Base-by-base conservation (phyloP, 2,113 vertebrate genomes). In the Axis porcinus region DNA sequence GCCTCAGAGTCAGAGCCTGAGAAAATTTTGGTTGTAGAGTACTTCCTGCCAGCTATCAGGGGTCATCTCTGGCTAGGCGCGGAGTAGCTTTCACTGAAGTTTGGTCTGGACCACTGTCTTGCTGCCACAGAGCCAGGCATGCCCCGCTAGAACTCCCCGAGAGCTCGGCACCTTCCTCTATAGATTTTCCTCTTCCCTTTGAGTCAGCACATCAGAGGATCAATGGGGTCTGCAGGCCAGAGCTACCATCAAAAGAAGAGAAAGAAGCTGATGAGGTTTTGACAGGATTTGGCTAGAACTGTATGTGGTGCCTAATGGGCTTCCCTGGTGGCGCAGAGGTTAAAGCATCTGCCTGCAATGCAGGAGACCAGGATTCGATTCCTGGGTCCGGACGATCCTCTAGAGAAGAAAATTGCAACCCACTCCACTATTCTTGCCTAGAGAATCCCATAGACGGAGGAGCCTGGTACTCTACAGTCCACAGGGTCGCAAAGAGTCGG, bases 1-100 rank as follows among this genome's bases (percentile, higher is more conserved):
- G 84, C 86, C 96, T 95, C 86, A 74, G 86, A 97, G 93, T 54
- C 62, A 91, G 60, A 60, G 67, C 47, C 88, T 97, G 96, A 97
- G 94, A 98, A 97, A 93, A 81, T 94, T 86, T 86, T 16, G 36
- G 19, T 84, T 91, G 70, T 45, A 76, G 55, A 87, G 70, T 84
- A 89, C 79, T 97, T 91, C 91, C 96, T 97, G 52, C 50, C 70
- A 30, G 50, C 79, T 95, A 85, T 97, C 54, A 0, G 89, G 85
- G 95, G 95, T 97, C 95, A 95, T 96, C 96, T 95, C 88, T 93
- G 83, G 50, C 88, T 45, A 91, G n/a, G 74, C 76, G 57, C 0
- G 0, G 83, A 95, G 89, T 47, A 91, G 79, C 89, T 54, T 94
- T 97, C 54, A 33, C 94, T 82, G 60, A 93, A 47, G 78, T 91